Conservation (phyloP, 2,797 vertebrate genomes). For the Varecia variegata region DNA sequence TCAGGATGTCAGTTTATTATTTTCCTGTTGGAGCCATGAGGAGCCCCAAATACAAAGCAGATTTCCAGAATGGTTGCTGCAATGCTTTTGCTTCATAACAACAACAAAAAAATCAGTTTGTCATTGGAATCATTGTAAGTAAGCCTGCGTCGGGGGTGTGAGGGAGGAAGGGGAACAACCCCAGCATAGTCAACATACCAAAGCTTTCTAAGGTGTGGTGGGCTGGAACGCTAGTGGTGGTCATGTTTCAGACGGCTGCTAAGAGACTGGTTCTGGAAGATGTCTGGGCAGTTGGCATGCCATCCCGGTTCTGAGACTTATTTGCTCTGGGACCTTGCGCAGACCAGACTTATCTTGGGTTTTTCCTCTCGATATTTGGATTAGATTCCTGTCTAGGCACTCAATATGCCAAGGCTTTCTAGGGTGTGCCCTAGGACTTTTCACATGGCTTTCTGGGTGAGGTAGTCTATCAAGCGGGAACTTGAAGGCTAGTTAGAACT, state of each 20-base stretch:
- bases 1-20: slow-evolving; percentile 43
- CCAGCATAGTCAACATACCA: slow-evolving; percentile 70
- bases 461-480: neutral
- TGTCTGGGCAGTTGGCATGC: neutral
- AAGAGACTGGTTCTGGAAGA: neutral
- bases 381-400: neutral
- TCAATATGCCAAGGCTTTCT: neutral
- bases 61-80: slow-evolving; percentile 75
- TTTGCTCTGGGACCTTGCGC: slow-evolving; percentile 30
- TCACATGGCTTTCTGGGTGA: neutral
- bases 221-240: neutral
- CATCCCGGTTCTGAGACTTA: neutral
- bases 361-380: neutral
- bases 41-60: slow-evolving; percentile 75
- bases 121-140: slow-evolving; percentile 77
- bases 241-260: neutral
- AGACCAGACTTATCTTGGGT: neutral
- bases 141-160: neutral
- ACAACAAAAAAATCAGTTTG: slow-evolving; percentile 48
- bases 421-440: neutral
- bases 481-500: neutral
- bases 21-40: slow-evolving; percentile 72
- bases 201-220: slow-evolving; percentile 28
- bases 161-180: slow-evolving; percentile 73
- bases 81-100: slow-evolving; percentile 50